Evolutionary conservation across 2,113 vertebrate species (phyloP), one percentile per base, ranked within the genome.

Genomic region (Brienomyrus brachyistius): DNA sequence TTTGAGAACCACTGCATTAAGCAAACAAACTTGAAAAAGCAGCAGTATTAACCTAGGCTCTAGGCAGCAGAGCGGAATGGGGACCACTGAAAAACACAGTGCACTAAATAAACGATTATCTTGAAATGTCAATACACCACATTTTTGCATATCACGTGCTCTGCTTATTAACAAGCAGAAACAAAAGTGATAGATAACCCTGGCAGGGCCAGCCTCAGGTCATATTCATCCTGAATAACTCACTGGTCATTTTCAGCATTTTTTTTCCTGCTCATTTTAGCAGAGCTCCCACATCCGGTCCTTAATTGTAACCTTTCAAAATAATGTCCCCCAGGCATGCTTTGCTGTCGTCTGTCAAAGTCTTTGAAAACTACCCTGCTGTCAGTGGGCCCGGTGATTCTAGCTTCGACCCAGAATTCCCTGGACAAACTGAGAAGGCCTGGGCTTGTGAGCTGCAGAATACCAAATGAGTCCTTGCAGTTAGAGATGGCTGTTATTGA

Each of bases 131-230:
- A 88, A 15, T 88, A 70, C 31, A 31, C 19, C 1, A 47, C 7
- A 70, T 27, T 62, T 56, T 47, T 23, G 43, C 35, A 47, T 45
- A 88, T 70, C 59, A 66, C 62, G 23, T 48, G 13, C n/a, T 88
- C 62, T 27, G 23, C 19, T 11, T 74, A 52, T 52, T 88, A 88
- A 88, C 48, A n/a, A 31, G 9, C n/a, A 35, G 27, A 88, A 31
- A 47, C n/a, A 66, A 52, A 88, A 70, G n/a, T 47, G 62, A 88
- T 88, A 66, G 6, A 89, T 45, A 59, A 50, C 88, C 80, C 31
- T n/a, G 51, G 48, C 35, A 27, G 7, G 48, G 19, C 86, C 50
- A 50, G 89, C 90, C 77, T 17, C 31, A 77, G 70, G 70, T 19
- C 70, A 40, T 17, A 19, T 77, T 77, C 70, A 40, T 17, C 35